A percentile compares a stretch with the other conserved stretches of the same genome.
phyloP scores from a whole-genome alignment of 2,113 vertebrate genomes.

The Heterotilapia buettikoferi region DNA sequence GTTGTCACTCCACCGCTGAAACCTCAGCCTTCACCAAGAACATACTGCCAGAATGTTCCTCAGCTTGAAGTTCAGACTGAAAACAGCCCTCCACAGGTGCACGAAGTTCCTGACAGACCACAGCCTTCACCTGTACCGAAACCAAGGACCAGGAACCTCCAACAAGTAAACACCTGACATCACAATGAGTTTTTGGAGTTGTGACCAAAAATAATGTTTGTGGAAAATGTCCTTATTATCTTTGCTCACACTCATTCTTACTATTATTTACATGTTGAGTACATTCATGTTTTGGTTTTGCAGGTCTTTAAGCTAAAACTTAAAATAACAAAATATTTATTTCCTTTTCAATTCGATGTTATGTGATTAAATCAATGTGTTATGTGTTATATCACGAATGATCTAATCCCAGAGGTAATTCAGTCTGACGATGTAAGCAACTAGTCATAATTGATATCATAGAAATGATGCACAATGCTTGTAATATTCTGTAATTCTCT shows the following conservation, averaged over 20 bases:
- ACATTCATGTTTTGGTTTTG: background rate
- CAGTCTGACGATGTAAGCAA: background rate
- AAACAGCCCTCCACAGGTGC: background rate
- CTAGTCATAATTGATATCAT: background rate
- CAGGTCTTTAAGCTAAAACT: background rate
- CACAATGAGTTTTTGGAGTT: background rate
- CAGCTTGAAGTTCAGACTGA: background rate
- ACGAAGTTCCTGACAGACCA: background rate
- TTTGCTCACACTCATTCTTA: background rate
- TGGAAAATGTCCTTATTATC: background rate
- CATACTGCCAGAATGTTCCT: background rate
- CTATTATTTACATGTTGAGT: background rate
- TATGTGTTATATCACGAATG: background rate
- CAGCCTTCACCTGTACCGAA: conserved; percentile 53
- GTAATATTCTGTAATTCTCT: background rate
- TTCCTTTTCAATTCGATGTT: background rate
- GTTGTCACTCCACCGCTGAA: background rate
- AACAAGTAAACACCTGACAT: background rate
- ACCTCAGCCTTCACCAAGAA: background rate
- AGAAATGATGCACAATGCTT: background rate
- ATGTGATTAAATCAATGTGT: background rate
- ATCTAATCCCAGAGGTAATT: background rate
- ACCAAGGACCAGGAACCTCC: conserved; percentile 46
- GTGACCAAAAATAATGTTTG: background rate
- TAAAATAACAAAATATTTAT: background rate